A percentile compares a stretch with the other conserved stretches of the same genome.
Evolutionary conservation across 1,140 invertebrate species (phyloP).

Genomic region (Trissolcus basalis): DNA sequence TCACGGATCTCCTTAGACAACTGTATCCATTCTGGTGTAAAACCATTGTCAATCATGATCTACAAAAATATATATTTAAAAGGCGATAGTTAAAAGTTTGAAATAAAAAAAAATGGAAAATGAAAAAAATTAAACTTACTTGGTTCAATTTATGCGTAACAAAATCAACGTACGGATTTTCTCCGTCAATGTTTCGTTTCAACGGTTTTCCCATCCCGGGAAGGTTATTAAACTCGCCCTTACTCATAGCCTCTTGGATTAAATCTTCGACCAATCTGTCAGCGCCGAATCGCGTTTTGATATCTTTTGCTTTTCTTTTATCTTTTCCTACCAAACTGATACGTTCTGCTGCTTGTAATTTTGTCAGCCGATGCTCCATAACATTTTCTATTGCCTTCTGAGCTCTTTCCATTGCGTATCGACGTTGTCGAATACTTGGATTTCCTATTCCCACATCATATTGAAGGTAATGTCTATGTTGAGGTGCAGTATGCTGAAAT

Average conservation of each 20-base stretch:
- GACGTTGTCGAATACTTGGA: slow-evolving; percentile 84
- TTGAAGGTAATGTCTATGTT: slow-evolving; percentile 90
- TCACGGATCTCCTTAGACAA: slow-evolving; percentile 87
- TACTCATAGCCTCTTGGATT: slow-evolving; percentile 91
- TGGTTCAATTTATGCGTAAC: slow-evolving; percentile 93
- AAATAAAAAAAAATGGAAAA: slow-evolving; percentile 7
- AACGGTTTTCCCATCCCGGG: slow-evolving; percentile 88
- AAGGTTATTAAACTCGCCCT: slow-evolving; percentile 91
- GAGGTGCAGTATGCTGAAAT: slow-evolving; percentile 87
- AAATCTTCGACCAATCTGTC: slow-evolving; percentile 92
- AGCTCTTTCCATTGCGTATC: slow-evolving; percentile 83
- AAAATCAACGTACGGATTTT: slow-evolving; percentile 91
- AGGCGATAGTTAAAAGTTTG: slow-evolving; percentile 2
- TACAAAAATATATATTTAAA: slow-evolving; percentile 65
- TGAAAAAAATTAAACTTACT: slow-evolving; percentile 69
- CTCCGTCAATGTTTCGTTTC: slow-evolving; percentile 73
- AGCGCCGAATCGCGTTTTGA: slow-evolving; percentile 89
- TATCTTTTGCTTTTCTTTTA: slow-evolving; percentile 80
- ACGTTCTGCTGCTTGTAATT: slow-evolving; percentile 80
- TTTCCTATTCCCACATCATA: slow-evolving; percentile 87
- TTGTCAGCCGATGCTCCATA: slow-evolving; percentile 83
- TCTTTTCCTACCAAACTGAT: slow-evolving; percentile 79
- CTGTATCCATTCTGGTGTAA: slow-evolving; percentile 91
- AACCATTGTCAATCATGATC: slow-evolving; percentile 92
- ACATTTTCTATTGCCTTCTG: slow-evolving; percentile 85